These are phyloP conservation scores for Chloebia gouldiae DNA, from an alignment of 2,113 vertebrate genomes.

Conservation along the genomic window DNA sequence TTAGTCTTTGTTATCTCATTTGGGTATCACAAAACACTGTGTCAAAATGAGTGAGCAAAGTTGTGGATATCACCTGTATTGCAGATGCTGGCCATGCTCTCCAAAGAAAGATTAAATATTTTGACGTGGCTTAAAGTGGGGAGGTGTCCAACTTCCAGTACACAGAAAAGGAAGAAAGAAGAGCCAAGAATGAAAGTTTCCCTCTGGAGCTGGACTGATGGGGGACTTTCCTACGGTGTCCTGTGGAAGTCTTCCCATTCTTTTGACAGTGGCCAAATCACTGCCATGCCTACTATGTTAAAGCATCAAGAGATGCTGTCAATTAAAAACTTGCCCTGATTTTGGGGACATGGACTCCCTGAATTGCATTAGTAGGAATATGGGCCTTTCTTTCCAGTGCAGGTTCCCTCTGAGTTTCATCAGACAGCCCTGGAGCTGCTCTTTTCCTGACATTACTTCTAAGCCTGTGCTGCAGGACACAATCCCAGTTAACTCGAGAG, in stretches of 20 bases:
- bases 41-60: not conserved
- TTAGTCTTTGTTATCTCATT: not conserved
- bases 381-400: not conserved
- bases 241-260: not conserved
- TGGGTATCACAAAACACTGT: not conserved
- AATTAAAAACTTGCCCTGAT: not conserved
- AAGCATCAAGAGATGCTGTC: not conserved
- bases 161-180: not conserved
- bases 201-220: not conserved
- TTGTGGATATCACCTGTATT: not conserved
- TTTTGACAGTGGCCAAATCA: not conserved
- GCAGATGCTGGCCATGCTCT: not conserved
- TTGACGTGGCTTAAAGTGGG: not conserved
- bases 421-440: not conserved
- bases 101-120: not conserved
- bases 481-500: not conserved
- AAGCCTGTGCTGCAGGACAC: not conserved
- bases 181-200: not conserved
- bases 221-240: fast-evolving
- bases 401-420: not conserved
- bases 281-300: not conserved
- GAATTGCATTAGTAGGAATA: not conserved
- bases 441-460: not conserved
- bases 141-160: not conserved
- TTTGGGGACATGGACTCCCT: not conserved